Percentiles rank a stretch among this genome's conserved stretches.
Conservation (phyloP, 2,113 vertebrate genomes). For the Orientallactaga bullata region DNA sequence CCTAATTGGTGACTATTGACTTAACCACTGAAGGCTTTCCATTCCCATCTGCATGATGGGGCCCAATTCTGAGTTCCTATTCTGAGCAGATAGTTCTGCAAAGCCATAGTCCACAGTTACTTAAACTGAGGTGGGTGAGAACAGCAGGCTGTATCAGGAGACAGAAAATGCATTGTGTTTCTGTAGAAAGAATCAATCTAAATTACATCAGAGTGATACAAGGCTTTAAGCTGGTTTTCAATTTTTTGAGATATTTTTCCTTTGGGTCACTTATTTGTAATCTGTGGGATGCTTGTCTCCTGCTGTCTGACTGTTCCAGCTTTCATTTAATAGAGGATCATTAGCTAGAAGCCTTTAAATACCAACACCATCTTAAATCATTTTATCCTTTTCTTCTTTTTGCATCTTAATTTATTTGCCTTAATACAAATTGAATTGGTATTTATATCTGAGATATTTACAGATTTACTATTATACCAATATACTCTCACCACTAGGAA, state of each 20-base stretch:
- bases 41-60: constrained; percentile 49
- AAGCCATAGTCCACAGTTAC: constrained; percentile 23
- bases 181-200: constrained; percentile 23
- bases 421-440: constrained; percentile 55
- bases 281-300: neutral
- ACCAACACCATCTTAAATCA: constrained; percentile 44
- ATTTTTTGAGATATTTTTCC: constrained; percentile 19
- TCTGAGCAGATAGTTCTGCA: neutral
- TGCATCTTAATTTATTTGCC: constrained; percentile 63
- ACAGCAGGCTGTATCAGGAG: neutral
- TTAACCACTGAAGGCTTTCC: constrained; percentile 32
- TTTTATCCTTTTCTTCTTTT: constrained; percentile 44
- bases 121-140: neutral
- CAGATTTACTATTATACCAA: constrained; percentile 48
- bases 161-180: constrained; percentile 42
- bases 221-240: constrained; percentile 10
- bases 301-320: constrained; percentile 36
- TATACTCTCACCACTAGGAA: constrained; percentile 48
- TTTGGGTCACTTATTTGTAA: constrained; percentile 33
- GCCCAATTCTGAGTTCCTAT: neutral
- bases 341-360: constrained; percentile 54
- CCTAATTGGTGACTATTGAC: constrained; percentile 56
- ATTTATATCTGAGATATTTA: constrained; percentile 64
- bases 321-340: constrained; percentile 54
- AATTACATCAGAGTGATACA: constrained; percentile 47